Conservation (phyloP, 2,888 invertebrate species). For the Sabatieria punctata region DNA sequence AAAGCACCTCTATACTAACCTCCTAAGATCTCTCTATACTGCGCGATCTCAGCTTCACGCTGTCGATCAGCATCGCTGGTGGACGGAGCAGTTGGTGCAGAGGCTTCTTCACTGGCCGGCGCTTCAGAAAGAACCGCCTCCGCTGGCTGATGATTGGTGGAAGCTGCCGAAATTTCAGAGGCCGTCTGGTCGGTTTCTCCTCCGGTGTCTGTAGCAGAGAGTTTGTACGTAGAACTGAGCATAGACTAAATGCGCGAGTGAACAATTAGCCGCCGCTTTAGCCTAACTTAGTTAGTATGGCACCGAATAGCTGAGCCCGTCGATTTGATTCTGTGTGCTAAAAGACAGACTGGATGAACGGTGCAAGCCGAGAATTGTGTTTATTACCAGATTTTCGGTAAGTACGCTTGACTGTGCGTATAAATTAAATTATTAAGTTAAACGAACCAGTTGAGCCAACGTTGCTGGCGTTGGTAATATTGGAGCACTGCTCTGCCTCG, state of each 20-base stretch:
- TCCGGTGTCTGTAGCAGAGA: not conserved
- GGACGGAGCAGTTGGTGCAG: not conserved
- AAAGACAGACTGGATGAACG: no score
- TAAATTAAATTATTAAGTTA: no score
- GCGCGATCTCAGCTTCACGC: constrained; percentile 10
- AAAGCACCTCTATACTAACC: constrained; percentile 10
- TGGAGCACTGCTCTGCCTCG: not conserved
- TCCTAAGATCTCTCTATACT: constrained; percentile 14
- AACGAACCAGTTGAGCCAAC: no score
- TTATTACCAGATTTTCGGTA: no score
- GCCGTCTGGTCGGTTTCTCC: constrained; percentile 5
- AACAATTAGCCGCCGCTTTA: no score
- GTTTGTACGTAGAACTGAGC: no score
- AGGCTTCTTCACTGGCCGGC: constrained; percentile 7
- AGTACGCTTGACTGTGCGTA: no score
- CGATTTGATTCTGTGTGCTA: no score
- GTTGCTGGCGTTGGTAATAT: constrained; percentile 6
- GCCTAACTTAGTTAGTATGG: no score
- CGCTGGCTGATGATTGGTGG: constrained; percentile 4
- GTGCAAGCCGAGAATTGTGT: no score
- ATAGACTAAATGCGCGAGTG: no score
- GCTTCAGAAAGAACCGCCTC: not conserved
- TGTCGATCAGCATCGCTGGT: constrained; percentile 10
- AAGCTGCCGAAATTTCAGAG: constrained; percentile 13
- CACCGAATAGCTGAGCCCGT: no score